phyloP scores from a whole-genome alignment of 1,140 invertebrate genomes.

The Lithobius niger region DNA sequence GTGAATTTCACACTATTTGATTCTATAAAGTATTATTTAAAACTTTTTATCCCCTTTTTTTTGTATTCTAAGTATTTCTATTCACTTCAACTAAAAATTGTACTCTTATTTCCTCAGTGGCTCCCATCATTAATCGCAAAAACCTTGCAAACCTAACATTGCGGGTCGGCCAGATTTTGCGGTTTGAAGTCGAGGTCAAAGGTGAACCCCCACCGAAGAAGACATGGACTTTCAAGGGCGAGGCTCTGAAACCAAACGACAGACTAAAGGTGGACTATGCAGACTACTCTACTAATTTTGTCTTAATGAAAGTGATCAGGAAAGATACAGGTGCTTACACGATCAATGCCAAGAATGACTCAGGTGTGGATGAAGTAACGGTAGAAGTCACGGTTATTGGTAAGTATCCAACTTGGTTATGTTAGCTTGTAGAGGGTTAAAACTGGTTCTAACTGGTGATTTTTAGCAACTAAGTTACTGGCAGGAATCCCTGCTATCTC shows the following conservation, averaged over 20 bases:
- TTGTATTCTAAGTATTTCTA: too few species aligned
- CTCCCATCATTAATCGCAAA: slow-evolving; percentile 88
- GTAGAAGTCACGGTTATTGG: slow-evolving; percentile 80
- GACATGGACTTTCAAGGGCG: slow-evolving; percentile 67
- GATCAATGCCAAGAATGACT: slow-evolving; percentile 83
- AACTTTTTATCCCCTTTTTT: too few species aligned
- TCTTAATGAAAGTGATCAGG: slow-evolving; percentile 62
- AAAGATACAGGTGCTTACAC: slow-evolving; percentile 73
- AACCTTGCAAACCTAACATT: slow-evolving; percentile 74
- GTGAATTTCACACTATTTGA: too few species aligned
- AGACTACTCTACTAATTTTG: slow-evolving; percentile 85
- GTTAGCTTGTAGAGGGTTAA: not conserved
- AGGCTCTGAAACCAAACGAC: slow-evolving; percentile 25
- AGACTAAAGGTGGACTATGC: slow-evolving; percentile 70
- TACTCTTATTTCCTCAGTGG: too few species aligned
- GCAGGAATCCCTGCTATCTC: too few species aligned
- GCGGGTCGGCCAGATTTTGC: slow-evolving; percentile 68
- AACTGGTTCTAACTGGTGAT: too few species aligned
- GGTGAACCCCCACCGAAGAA: slow-evolving; percentile 76
- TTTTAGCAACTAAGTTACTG: too few species aligned
- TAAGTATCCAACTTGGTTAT: slow-evolving; percentile 33
- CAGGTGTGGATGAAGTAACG: slow-evolving; percentile 80
- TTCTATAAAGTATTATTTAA: too few species aligned
- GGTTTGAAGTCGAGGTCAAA: slow-evolving; percentile 75
- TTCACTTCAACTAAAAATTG: too few species aligned